These are phyloP conservation scores for Percopsis transmontana DNA, from an alignment of 2,113 vertebrate species.

Conservation along the genomic window DNA sequence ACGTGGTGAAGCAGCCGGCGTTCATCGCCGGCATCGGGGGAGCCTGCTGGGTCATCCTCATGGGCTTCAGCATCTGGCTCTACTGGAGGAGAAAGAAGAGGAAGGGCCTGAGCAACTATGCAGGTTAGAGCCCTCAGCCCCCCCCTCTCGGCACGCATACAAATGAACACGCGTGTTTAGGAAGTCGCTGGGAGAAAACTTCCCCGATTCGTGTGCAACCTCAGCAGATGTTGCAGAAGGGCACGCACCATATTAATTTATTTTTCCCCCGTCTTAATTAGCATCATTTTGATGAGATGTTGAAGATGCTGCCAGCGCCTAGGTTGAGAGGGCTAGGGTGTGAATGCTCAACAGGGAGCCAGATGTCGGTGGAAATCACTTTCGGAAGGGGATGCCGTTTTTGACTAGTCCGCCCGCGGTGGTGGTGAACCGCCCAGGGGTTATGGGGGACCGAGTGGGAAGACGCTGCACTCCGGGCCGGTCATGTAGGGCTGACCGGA, in stretches of 20 bases:
- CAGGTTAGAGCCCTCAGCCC: slow-evolving; percentile 80
- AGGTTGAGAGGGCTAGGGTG: slow-evolving; percentile 5
- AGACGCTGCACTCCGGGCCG: slow-evolving; percentile 44
- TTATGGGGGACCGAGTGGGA: slow-evolving; percentile 49
- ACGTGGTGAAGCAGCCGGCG: slow-evolving; percentile 98
- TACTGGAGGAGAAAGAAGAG: slow-evolving; percentile 99
- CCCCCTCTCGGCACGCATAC: neutral
- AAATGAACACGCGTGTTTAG: neutral
- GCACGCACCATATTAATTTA: neutral
- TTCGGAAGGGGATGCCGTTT: slow-evolving; percentile 35
- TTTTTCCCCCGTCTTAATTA: slow-evolving; percentile 4
- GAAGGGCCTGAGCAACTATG: slow-evolving; percentile 99
- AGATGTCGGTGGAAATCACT: slow-evolving; percentile 43
- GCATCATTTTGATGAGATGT: slow-evolving; percentile 13
- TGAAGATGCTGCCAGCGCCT: slow-evolving; percentile 1
- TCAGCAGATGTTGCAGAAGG: neutral
- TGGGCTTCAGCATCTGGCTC: slow-evolving; percentile 99
- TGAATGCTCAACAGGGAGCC: slow-evolving; percentile 43
- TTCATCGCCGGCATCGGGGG: slow-evolving; percentile 98
- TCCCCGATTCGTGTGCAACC: neutral
- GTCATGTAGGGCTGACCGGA: slow-evolving; percentile 37
- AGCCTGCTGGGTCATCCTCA: slow-evolving; percentile 98
- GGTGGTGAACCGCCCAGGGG: slow-evolving; percentile 52
- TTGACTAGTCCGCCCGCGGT: slow-evolving; percentile 62
- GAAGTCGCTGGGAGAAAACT: too few species aligned